phyloP scores from a whole-genome alignment of 2,797 vertebrate genomes.

The Peromyscus aztecus region DNA sequence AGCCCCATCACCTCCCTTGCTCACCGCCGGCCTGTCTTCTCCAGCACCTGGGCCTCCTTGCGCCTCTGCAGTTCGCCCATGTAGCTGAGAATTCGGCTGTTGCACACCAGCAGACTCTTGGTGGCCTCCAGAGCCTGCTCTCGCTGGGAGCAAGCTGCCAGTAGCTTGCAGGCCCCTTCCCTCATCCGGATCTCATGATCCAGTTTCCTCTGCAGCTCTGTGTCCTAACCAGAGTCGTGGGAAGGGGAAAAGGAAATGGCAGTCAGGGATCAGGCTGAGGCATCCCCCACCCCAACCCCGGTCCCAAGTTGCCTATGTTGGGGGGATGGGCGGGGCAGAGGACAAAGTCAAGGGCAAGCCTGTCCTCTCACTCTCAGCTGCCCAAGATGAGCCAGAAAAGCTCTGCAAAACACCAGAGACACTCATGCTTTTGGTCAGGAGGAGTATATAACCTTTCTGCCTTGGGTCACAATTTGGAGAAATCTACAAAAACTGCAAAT shows the following conservation, averaged over 20 bases:
- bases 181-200: slow-evolving; percentile 97
- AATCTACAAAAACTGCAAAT: slow-evolving; percentile 60
- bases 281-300: neutral
- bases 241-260: slow-evolving; percentile 15
- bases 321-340: neutral
- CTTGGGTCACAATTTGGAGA: slow-evolving; percentile 51
- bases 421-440: neutral
- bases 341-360: neutral
- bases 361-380: neutral
- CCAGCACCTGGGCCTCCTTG: slow-evolving; percentile 96
- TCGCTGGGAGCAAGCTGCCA: slow-evolving; percentile 95
- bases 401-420: neutral
- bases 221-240: slow-evolving; percentile 89
- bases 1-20: slow-evolving; percentile 47
- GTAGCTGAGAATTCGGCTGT: slow-evolving; percentile 94
- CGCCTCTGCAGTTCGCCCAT: slow-evolving; percentile 96
- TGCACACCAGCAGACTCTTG: slow-evolving; percentile 95
- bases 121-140: slow-evolving; percentile 95
- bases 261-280: neutral
- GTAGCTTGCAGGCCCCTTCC: slow-evolving; percentile 95
- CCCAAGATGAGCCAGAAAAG: slow-evolving; percentile 40
- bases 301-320: neutral
- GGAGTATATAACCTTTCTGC: slow-evolving; percentile 15
- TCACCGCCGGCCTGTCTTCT: slow-evolving; percentile 91
- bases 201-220: slow-evolving; percentile 95